Evolutionary conservation across 1,140 invertebrate species (phyloP), one percentile per base, ranked within the genome.

Genomic region (Procambarus clarkii): DNA sequence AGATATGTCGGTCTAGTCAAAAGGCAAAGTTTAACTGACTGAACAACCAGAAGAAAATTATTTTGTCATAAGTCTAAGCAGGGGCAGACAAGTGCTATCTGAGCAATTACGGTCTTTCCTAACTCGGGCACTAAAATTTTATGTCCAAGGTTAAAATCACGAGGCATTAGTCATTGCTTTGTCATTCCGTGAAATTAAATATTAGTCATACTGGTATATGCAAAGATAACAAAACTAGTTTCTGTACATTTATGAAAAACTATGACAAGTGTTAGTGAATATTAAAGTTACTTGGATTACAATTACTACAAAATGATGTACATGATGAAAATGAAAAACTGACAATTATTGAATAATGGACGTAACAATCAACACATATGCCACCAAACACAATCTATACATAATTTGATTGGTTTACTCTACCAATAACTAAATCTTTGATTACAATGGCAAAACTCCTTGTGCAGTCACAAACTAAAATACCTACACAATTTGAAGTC

Each of bases 321-420:
- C 24, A 74, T 74, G 69, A 74, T 74, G 69, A 74, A 34, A 74
- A 74, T 74, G 69, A 74, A 74, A 4, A 74, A 74, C 24, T 69
- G 64, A 69, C 64, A 69, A 34, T 34, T 74, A 74, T 21, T 74
- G 69, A 74, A 74, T 74, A 74, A 74, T 74, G 69, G 79, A 81
- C 11, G 54, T 45, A 58, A 81, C 24, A 81, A 21, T 24, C 58
- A 81, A 81, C 79, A 81, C n/a, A 81, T n/a, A 24, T 81, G 34
- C 79, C 79, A 81, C 48, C 48, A 48, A 54, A 58, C 79, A 81
- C 79, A 21, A 34, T n/a, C 79, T 54, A 54, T 54, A 81, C 15
- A 74, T 4, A 34, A 18, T 64, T 15, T 64, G 18, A 69, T 69
- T 34, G 24, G 69, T 34, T n/a, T 5, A 74, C 69, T 74, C 7